phyloP scores from a whole-genome alignment of 2,113 vertebrate genomes.

The Coptodon rendalli region DNA sequence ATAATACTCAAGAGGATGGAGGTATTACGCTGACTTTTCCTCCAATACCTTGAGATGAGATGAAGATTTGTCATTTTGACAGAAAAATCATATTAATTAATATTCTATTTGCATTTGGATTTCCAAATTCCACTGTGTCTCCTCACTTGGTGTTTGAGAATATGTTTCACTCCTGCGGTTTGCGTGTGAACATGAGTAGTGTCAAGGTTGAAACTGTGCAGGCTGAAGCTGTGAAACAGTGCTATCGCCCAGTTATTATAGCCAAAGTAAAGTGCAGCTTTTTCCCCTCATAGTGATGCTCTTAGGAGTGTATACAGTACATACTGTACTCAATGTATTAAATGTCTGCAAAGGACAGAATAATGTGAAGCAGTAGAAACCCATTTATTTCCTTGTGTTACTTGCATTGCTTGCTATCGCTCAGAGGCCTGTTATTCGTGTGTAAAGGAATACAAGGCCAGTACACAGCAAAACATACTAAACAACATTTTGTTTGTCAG shows the following conservation, averaged over 20 bases:
- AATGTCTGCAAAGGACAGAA: background rate
- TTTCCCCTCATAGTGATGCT: background rate
- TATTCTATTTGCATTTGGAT: background rate
- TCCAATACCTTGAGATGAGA: rapidly evolving
- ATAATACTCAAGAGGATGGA: background rate
- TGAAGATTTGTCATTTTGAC: background rate
- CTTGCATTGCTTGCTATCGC: background rate
- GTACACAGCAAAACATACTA: background rate
- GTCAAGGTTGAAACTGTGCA: background rate
- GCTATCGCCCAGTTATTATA: background rate
- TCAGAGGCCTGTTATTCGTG: background rate
- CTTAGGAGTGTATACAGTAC: background rate
- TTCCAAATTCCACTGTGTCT: background rate
- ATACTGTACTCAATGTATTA: background rate
- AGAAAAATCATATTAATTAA: background rate
- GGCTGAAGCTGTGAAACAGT: background rate
- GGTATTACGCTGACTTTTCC: background rate
- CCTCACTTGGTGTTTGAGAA: background rate
- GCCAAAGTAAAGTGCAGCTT: background rate
- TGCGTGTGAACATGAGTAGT: background rate
- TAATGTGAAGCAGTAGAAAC: background rate
- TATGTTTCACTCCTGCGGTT: background rate
- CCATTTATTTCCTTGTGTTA: background rate
- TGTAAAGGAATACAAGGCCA: background rate
- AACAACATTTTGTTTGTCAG: background rate